Conservation (phyloP, 2,888 invertebrate species). For the Endomychus coccineus region DNA sequence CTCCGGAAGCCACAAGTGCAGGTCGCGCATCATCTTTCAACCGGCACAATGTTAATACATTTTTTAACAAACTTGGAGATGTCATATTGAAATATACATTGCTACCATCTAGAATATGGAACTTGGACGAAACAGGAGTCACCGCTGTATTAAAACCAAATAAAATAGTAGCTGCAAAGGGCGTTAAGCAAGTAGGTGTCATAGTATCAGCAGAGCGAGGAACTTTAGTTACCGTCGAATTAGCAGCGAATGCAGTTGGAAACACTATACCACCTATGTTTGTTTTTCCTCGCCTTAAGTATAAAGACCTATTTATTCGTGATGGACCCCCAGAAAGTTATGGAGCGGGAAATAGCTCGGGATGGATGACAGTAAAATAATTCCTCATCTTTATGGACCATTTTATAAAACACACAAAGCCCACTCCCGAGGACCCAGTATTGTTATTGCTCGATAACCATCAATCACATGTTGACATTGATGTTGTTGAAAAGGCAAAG, state of each 20-base stretch:
- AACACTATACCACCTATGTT: conserved; percentile 28
- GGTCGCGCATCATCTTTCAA: conserved; percentile 16
- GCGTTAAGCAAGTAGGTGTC: conserved; percentile 29
- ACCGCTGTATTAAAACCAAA: conserved; percentile 30
- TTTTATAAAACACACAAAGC: conserved; percentile 25
- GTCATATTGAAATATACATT: not conserved
- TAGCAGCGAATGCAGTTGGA: conserved; percentile 23
- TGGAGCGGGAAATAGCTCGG: conserved; percentile 31
- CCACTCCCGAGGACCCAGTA: conserved; percentile 24
- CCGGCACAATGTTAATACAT: conserved; percentile 8
- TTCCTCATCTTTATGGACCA: conserved; percentile 30
- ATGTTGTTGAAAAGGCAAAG: conserved; percentile 24
- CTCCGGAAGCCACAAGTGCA: conserved; percentile 24
- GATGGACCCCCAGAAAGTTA: conserved; percentile 30
- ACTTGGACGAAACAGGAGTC: conserved; percentile 17
- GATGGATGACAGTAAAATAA: conserved; percentile 30
- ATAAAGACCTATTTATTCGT: conserved; percentile 19
- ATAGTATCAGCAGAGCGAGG: conserved; percentile 19
- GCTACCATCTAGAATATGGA: too few relatives aligned
- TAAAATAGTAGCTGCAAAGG: conserved; percentile 28
- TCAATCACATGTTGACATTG: conserved; percentile 28
- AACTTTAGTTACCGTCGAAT: conserved; percentile 21
- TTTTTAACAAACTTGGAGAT: conserved; percentile 6
- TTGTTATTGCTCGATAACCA: conserved; percentile 31
- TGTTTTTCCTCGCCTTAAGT: conserved; percentile 25